A percentile compares a stretch with the other conserved stretches of the same genome.
These are phyloP conservation scores for Calliphora vicina DNA, from an alignment of 1,140 invertebrate species.

Conservation along the genomic window DNA sequence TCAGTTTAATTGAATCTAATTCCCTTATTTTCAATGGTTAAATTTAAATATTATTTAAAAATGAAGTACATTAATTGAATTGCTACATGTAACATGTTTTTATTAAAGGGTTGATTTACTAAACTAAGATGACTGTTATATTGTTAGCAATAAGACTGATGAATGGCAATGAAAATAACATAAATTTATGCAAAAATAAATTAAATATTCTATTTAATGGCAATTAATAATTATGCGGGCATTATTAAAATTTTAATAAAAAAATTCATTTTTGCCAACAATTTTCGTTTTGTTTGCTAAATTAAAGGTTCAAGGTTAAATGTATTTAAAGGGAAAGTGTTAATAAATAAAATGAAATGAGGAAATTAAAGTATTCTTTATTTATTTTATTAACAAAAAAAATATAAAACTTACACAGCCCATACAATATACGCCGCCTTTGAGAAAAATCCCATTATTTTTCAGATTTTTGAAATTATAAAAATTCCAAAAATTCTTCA, in stretches of 20 bases:
- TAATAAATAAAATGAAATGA: neutral
- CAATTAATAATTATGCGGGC: constrained; percentile 21
- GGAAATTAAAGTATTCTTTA: neutral
- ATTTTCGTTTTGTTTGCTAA: neutral
- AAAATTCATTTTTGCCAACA: neutral
- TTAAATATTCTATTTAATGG: neutral
- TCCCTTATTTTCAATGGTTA: no score
- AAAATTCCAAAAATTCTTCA: constrained; percentile 7
- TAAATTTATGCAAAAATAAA: neutral
- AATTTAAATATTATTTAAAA: no score
- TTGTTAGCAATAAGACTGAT: neutral
- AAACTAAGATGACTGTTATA: neutral
- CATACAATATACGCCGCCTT: constrained; percentile 77
- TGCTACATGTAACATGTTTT: neutral
- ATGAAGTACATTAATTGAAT: no score
- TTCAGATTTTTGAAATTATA: neutral
- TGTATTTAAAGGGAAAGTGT: constrained; percentile 1
- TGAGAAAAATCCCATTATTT: constrained; percentile 73
- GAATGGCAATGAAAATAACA: neutral
- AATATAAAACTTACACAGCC: constrained; percentile 72
- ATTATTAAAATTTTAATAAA: neutral
- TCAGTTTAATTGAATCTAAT: no score
- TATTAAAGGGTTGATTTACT: neutral
- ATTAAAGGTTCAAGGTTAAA: constrained; percentile 1
- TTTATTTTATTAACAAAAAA: constrained; percentile 31